Base-by-base conservation (phyloP, 2,888 invertebrate species). In the Melieria picta region DNA sequence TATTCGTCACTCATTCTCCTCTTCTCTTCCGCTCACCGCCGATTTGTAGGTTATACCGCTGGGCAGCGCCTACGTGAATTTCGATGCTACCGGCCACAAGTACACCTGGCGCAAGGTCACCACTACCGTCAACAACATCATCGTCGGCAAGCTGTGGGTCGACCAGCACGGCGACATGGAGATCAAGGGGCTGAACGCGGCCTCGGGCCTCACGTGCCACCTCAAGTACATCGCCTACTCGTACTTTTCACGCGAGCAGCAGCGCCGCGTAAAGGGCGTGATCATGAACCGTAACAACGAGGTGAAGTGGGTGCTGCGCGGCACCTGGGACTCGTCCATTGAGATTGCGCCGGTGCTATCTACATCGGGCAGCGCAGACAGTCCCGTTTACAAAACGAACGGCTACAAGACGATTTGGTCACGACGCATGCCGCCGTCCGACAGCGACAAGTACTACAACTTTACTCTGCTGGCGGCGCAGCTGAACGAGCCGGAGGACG, bases 81-180 rank as follows among this genome's bases (percentile, higher is more conserved):
- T 94, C 85, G 86, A 87, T 43, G 85, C 86, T 73, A 88, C 89
- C 80, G 93, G 93, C 55, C 94, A 95, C 87, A 96, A 96, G 84
- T 99, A 96, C 88, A 95, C 97, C 7, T 99, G 99, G 98, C 91
- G 97, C 79, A 99, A 99, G 90, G 90, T 99, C 67, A 98, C 98
- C 42, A 99, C 99, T 42, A 99, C 98, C 5, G 98, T 99, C 65
- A 99, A 99, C 89, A 99, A 99, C 88, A 99, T 99, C 81, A 99
- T 99, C 81, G 98, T 99, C 72, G 99, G 99, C 77, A 97, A 96
- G 88, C 89, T 99, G 79, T 99, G 99, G 99, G 97, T 99, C 72
- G 99, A 99, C 89, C 97, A 99, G 88, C 97, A 98, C 86, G 99
- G 99, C 61, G 99, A 99, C 85, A 99, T 98, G 96, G 98, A 98